Percentiles rank a stretch among this genome's conserved stretches.
Conservation (phyloP, 37 sponge, comb jelly and placozoan genomes). For the Tethya wilhelma region DNA sequence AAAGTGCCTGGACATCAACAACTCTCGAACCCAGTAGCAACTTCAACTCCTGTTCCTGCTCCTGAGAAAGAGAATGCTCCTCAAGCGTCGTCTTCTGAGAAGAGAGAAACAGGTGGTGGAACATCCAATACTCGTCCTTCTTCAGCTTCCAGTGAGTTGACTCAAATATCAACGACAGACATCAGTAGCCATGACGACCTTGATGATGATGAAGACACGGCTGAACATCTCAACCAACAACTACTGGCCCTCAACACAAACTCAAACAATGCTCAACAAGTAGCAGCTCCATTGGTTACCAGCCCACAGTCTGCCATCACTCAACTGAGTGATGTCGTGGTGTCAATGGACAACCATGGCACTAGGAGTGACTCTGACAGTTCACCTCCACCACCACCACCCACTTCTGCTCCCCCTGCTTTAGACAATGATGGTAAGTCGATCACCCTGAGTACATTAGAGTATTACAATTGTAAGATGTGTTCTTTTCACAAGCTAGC, state of each 20-base stretch:
- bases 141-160: conserved; percentile 25
- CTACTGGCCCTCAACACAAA: not conserved
- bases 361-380: not conserved
- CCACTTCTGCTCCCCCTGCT: conserved; percentile 20
- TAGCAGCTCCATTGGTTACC: not conserved
- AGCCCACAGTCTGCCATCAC: not conserved
- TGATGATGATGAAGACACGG: not conserved
- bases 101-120: not conserved
- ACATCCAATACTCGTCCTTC: not conserved
- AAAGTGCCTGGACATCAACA: no score
- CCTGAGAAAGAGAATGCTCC: not conserved
- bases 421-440: no score
- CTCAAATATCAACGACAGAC: conserved; percentile 46
- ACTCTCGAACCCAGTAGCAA: not conserved
- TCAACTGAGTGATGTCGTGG: conserved; percentile 33
- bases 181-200: conserved; percentile 35
- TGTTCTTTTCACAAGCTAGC: no score
- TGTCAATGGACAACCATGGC: conserved; percentile 7
- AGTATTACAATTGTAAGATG: no score
- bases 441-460: no score
- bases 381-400: conserved; percentile 28
- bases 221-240: not conserved
- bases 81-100: conserved; percentile 17
- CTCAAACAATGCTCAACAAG: not conserved
- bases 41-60: not conserved